Percentiles rank a stretch among this genome's conserved stretches.
Conservation (phyloP, 2,888 invertebrate genomes). For the Leucophora obtusa region DNA sequence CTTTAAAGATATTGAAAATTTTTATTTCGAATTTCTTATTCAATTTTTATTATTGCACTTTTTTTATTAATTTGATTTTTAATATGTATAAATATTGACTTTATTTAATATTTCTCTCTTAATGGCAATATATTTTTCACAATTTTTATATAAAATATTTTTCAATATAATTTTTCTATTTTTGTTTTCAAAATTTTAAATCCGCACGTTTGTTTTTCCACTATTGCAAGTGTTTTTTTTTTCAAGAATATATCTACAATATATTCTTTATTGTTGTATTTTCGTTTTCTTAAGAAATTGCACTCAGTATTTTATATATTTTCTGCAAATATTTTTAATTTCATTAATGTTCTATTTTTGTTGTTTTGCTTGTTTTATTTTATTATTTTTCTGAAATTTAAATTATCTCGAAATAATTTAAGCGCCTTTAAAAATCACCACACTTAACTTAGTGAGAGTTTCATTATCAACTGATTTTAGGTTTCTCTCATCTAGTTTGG, state of each 20-base stretch:
- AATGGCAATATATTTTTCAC: conserved; percentile 9
- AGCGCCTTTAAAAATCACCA: conserved; percentile 46
- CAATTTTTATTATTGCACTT: conserved; percentile 48
- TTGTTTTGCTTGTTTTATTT: conserved; percentile 5
- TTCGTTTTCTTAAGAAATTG: conserved; percentile 26
- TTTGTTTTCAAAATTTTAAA: neutral
- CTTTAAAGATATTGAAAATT: conserved; percentile 21
- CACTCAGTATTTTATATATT: conserved; percentile 25
- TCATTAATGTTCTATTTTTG: conserved; percentile 28
- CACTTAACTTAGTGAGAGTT: conserved; percentile 52
- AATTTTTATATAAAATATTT: conserved; percentile 22
- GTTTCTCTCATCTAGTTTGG: conserved; percentile 41
- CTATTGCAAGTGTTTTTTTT: conserved; percentile 28
- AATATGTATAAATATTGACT: neutral
- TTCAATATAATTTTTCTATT: conserved; percentile 6
- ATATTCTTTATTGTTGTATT: neutral
- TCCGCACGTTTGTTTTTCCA: conserved; percentile 20
- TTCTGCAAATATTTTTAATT: conserved; percentile 27
- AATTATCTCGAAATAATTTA: conserved; percentile 10
- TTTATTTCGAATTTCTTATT: conserved; percentile 15
- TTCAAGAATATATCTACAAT: too few species aligned
- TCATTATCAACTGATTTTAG: conserved; percentile 62
- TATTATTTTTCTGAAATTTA: neutral
- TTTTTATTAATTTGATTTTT: neutral
- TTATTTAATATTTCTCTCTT: conserved; percentile 12